Evolutionary conservation across 2,113 vertebrate genomes (phyloP), one percentile per base, ranked within the genome.

Genomic region (Eulemur macaco): DNA sequence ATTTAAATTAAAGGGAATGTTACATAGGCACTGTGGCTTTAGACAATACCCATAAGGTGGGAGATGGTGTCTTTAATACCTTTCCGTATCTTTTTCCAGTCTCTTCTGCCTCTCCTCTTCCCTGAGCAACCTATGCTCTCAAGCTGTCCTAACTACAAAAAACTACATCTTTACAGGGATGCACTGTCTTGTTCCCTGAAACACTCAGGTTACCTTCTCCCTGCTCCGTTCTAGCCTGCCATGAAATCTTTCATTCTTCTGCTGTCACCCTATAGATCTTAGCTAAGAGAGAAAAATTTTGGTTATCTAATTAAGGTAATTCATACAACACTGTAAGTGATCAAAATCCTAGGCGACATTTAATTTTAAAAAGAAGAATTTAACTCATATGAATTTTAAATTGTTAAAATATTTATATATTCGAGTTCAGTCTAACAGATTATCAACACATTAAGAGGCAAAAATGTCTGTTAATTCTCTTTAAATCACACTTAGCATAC

Each of bases 301-400:
- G 42, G 42, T 29, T 89, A 66, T 64, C 37, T 89, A 87, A 68
- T 86, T 86, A 84, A 71, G 58, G 73, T 39, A 94, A 68, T 69
- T 77, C 52, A 86, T 56, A 56, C 25, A 92, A 88, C 8, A 94
- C 15, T 73, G 2, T 37, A 58, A 92, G 25, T 83, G 34, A 78
- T 82, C 60, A 93, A 96, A 90, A 85, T 39, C 50, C 54, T 69
- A 60, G 0, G 18, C 15, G 23, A 78, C 45, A 56, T 47, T 95
- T 96, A 93, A 96, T 23, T 60, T 71, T 78, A 37, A 83, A 92
- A 86, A 86, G 20, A 87, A 3, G 8, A 84, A 69, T 86, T 42
- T 69, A 81, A 86, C 4, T 54, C 80, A 2, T 69, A 71, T 78
- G 81, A 87, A 87, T 83, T 96, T 77, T 42, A 69, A 91, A 42